Evolutionary conservation across 2,113 vertebrate species (phyloP), one percentile per base, ranked within the genome.

Genomic region (Scolopax mira): DNA sequence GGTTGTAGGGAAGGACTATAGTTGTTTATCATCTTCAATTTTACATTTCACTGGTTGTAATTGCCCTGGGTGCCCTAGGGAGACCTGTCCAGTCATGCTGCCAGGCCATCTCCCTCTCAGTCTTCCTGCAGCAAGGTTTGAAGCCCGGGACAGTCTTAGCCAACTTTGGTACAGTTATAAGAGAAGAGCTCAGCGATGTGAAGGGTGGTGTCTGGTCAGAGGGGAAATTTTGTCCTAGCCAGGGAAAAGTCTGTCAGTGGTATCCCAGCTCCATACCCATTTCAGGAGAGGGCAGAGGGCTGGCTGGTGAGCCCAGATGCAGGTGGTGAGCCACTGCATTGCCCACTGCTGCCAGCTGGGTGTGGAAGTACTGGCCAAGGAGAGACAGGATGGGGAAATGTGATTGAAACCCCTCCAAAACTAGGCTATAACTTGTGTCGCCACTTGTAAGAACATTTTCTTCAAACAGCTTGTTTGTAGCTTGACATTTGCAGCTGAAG

Each of bases 251-350:
- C 46, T 51, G 25, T 24, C 2, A 0, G 7, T 35, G 13, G 41
- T 54, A 51, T 61, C 12, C 5, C 57, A 77, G 28, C 28, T 74
- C 42, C 0, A 0, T 71, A 44, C 31, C 27, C 6, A 18, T 77
- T 85, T 80, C 62, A 61, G 33, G 64, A 77, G 48, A 57, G 21
- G 52, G 31, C 31, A 62, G 37, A 39, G 42, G 10, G 21, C 15
- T 39, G 49, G 8, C 33, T 1, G 1, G 35, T 0, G 0, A 58
- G 31, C 52, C 28, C 1, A 0, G n/a, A 49, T 31, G 15, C 22
- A 44, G 57, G 35, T 66, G 35, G 10, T 66, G 52, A 80, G 17
- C 39, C 28, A 27, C 31, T 3, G 0, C 1, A 0, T n/a, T 44
- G 28, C 21, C 66, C 23, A n/a, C 44, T 70, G 61, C 61, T 73